Base-by-base conservation (phyloP, 2,888 invertebrate genomes). In the Drosophila borealis region DNA sequence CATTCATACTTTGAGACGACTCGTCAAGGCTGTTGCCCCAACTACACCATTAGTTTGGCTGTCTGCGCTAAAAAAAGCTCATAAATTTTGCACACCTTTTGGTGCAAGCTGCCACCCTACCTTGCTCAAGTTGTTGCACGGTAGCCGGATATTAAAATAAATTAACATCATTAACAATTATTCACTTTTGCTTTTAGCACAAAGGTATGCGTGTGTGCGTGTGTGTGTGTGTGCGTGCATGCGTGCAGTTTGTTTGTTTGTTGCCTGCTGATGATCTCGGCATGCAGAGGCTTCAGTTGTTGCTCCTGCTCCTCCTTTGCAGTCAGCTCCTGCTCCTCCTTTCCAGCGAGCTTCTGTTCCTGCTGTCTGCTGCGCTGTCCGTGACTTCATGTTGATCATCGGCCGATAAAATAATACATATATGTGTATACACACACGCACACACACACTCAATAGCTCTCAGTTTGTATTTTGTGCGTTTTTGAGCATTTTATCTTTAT, bases 171-270 rank as follows among this genome's bases (percentile, higher is more conserved):
- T 85, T 75, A 81, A 75, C 80, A 73, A 83, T 80, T 75, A 85
- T 81, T 88, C 83, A 88, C 86, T 85, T 88, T 85, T 88, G 86
- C 86, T 85, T 85, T 88, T 85, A 78, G 67, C 66, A 41, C 41
- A 62, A 37, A 48, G 11, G 41, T 49, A 37, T 54, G 33, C 33
- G 41, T 36, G 57, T 46, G 29, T 25, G 33, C 36, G 50, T n/a
- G 61, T 19, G 33, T 36, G 53, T 55, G 60, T 34, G 48, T 54
- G 34, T 74, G 82, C 78, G 75, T 80, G 72, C 75, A 75, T 78
- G 67, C 61, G 57, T 69, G 63, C 68, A 61, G 74, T 77, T 54
- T 60, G 76, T 64, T 70, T 66, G 60, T 59, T 72, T 63, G 53
- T 53, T 42, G 53, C 37, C 17, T n/a, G 54, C 29, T 54, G 63